Conservation (phyloP, 2,113 vertebrate genomes). For the western clawed frog (Xenopus tropicalis) region UCB_Xtro_10.0 CM004444.2:8461501-8462000, state of each 20-base stretch:
- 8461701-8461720: neutral
- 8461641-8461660: neutral
- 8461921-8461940: too few relatives aligned
- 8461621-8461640: neutral
- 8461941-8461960: too few relatives aligned
- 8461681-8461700: slow-evolving; percentile 17
- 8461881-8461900: too few relatives aligned
- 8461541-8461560: neutral
- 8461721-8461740: neutral
- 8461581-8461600: neutral
- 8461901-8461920: too few relatives aligned
- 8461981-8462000: too few relatives aligned
- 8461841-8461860: slow-evolving; percentile 32
- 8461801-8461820: slow-evolving; percentile 37
- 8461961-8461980: too few relatives aligned
- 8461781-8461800: slow-evolving; percentile 33
- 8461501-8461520: neutral
- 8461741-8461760: slow-evolving; percentile 18
- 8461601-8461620: slow-evolving; percentile 5
- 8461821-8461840: slow-evolving; percentile 21
- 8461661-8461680: neutral
- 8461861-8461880: neutral
- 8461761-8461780: slow-evolving; percentile 29
- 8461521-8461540: neutral
- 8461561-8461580: slow-evolving; percentile 5